Percentiles rank a stretch among this genome's conserved stretches.
Conservation (phyloP, 2,888 invertebrate genomes). For the Limenitis camilla region DNA sequence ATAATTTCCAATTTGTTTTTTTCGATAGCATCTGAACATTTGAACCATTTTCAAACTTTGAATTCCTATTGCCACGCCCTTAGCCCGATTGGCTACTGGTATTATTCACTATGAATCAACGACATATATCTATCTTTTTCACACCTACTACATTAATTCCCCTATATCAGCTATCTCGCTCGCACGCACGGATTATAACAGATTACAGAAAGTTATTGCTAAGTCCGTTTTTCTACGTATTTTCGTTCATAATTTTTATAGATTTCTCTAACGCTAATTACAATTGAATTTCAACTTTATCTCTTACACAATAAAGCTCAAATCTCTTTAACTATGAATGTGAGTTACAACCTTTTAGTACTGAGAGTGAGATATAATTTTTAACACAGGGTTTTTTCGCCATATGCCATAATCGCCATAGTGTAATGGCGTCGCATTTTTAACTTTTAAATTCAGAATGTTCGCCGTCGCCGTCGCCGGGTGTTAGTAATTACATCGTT, state of each 20-base stretch:
- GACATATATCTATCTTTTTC: conserved; percentile 46
- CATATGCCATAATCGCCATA: conserved; percentile 59
- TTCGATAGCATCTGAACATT: conserved; percentile 29
- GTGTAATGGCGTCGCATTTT: conserved; percentile 53
- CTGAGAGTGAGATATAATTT: conserved; percentile 45
- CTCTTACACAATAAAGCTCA: neutral
- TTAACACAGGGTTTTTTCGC: conserved; percentile 53
- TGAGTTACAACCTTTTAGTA: conserved; percentile 29
- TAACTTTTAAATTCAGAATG: conserved; percentile 53
- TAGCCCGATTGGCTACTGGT: conserved; percentile 66
- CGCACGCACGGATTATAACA: conserved; percentile 48
- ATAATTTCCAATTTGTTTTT: conserved; percentile 23
- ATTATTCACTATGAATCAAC: conserved; percentile 38
- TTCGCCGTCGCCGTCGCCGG: conserved; percentile 42
- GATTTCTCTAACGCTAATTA: conserved; percentile 34
- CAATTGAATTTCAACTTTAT: conserved; percentile 29
- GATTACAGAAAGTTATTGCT: conserved; percentile 60
- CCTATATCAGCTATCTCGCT: conserved; percentile 38
- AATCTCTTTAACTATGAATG: neutral
- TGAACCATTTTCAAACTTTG: conserved; percentile 43
- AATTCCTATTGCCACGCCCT: conserved; percentile 38
- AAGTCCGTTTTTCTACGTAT: conserved; percentile 62
- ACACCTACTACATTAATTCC: conserved; percentile 27
- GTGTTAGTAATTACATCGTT: conserved; percentile 61
- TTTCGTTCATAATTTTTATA: conserved; percentile 48